Conservation (phyloP, 2,113 vertebrate species). For the Smithornis capensis region DNA sequence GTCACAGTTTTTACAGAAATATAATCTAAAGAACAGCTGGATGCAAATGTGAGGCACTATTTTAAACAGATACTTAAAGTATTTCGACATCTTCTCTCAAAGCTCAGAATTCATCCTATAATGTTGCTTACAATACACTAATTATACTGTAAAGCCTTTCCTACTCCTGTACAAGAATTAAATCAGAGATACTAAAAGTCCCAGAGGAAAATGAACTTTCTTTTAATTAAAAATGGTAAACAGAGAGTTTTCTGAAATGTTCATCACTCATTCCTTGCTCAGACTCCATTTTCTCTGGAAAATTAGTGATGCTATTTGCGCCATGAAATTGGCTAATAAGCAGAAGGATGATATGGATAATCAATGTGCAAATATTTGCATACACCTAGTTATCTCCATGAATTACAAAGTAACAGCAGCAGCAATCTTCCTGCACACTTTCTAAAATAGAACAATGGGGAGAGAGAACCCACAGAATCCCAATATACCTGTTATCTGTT, state of each 20-base stretch:
- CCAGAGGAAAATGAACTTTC: not conserved
- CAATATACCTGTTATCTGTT: not conserved
- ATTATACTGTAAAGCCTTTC: not conserved
- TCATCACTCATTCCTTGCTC: not conserved
- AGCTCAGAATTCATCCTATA: not conserved
- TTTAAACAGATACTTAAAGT: not conserved
- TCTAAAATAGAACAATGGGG: not conserved
- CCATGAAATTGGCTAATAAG: not conserved
- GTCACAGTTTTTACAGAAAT: not conserved
- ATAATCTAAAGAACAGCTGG: not conserved
- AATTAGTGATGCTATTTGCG: not conserved
- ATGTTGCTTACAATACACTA: not conserved
- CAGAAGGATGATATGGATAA: not conserved
- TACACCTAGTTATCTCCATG: not conserved
- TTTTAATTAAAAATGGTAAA: not conserved
- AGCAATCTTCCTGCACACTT: not conserved
- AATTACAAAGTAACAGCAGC: not conserved
- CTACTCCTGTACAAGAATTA: not conserved
- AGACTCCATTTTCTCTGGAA: not conserved
- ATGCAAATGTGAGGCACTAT: not conserved
- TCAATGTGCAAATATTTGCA: not conserved
- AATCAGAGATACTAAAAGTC: not conserved
- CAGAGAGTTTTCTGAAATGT: not conserved
- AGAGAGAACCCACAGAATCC: not conserved
- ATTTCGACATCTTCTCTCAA: not conserved